Evolutionary conservation across 2,797 vertebrate species (phyloP), one percentile per base, ranked within the genome.

Genomic region (Spatula versicolor): DNA sequence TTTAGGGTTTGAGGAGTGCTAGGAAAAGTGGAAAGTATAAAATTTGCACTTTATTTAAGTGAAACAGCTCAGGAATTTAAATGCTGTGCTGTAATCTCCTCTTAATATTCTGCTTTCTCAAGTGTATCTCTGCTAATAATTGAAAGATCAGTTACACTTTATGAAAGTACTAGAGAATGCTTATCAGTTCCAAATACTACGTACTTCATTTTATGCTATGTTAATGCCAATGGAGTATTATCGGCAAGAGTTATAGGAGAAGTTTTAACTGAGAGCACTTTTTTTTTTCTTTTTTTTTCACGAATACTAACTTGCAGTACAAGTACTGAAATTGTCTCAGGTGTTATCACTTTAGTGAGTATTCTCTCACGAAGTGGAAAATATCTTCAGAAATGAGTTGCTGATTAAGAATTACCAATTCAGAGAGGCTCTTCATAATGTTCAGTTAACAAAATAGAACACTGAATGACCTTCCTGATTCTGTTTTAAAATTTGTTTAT

Each of bases 401-500:
- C 67, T 89, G 54, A 74, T 87, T 85, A 91, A 91, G 45, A 93
- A 87, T 41, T 88, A 7, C 21, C 63, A 48, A 14, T 88, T 86
- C 31, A 72, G 62, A 68, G 19, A 72, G 10, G 3, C 13, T 62
- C 31, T 84, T 91, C 22, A 31, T 56, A 16, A 30, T 21, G 25
- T 83, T 80, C 71, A 68, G 11, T 48, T 37, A 68, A 86, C 23
- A 33, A 83, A 83, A 52, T 21, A 59, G 30, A 93, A 58, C 2
- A 14, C 48, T n/a, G 6, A 9, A 64, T 55, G 35, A 67, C 31
- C 8, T 71, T 78, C 20, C 76, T 50, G 10, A 84, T 50, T 13
- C 11, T 39, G 2, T 69, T 91, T 75, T 35, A 79, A 62, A 17
- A 66, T 75, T 82, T 83, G 16, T 92, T 84, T 19, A 5, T 45